Base-by-base conservation (phyloP, 2,797 vertebrate genomes). In the Epinephelus coioides region DNA sequence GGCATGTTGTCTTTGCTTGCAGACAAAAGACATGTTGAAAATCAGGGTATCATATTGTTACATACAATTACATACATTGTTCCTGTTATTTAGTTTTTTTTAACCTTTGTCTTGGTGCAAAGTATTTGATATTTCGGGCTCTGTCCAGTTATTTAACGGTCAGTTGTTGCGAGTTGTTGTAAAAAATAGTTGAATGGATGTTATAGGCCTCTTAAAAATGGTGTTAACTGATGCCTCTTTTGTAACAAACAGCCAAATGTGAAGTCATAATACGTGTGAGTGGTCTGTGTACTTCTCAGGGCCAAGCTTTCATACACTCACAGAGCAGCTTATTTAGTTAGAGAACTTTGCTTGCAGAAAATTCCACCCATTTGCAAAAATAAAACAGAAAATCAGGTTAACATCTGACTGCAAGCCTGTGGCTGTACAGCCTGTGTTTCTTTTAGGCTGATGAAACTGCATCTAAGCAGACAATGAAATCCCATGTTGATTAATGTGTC, bases 371-470 rank as follows among this genome's bases (percentile, higher is more conserved):
- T 10, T 18, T 70, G 34, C 25, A 73, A 56, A 63, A 69, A 63
- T 49, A 63, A 59, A 69, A 53, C 21, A 2, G 47, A 21, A 34
- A 59, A 66, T 62, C 56, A 65, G 55, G n/a, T 67, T 56, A 73
- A 27, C 18, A 34, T 76, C 14, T 47, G 38, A 50, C 43, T 66
- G 18, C 17, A 7, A 21, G 19, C 5, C 1, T 46, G 27, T 25
- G 12, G n/a, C 56, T 27, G 6, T 67, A 13, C 2, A 14, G 30
- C 3, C 7, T 23, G 10, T 46, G 34, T 50, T 65, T 61, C 51
- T 34, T 34, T 60, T 5, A 55, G 54, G 25, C 12, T n/a, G 14
- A 17, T 55, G 50, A 8, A 69, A 67, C 21, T 21, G 11, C 3
- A 8, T 34, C 60, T 25, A 30, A 59, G 23, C 25, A 40, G 57